A percentile compares a stretch with the other conserved stretches of the same genome.
Conservation (phyloP, 2,888 invertebrate genomes). For the Pherbina coryleti region DNA sequence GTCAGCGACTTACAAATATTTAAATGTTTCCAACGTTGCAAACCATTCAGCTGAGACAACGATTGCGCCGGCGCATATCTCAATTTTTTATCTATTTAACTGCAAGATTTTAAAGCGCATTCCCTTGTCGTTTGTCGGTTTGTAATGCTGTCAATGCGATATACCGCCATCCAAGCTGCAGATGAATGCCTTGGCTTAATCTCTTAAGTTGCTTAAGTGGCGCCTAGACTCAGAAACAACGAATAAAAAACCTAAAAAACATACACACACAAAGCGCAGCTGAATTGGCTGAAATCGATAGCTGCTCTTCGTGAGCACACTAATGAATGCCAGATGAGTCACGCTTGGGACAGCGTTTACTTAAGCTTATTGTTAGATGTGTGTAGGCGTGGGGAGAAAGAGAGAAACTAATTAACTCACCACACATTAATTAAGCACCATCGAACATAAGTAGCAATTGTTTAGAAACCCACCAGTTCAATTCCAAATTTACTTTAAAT, state of each 20-base stretch:
- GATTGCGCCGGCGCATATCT: slow-evolving; percentile 15
- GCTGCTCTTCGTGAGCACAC: background rate
- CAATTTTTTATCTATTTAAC: slow-evolving; percentile 63
- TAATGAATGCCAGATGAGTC: background rate
- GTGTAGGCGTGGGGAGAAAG: too few relatives aligned
- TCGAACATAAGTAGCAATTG: too few relatives aligned
- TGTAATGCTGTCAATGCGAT: slow-evolving; percentile 48
- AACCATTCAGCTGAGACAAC: slow-evolving; percentile 1
- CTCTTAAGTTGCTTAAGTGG: slow-evolving; percentile 63
- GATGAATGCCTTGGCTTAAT: slow-evolving; percentile 44
- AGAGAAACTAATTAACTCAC: too few relatives aligned
- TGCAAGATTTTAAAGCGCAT: slow-evolving; percentile 66
- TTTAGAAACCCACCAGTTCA: background rate
- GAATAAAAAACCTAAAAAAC: background rate
- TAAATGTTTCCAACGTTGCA: background rate
- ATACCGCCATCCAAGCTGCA: slow-evolving; percentile 16
- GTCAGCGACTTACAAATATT: too few relatives aligned
- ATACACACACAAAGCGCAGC: background rate
- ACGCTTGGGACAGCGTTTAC: background rate
- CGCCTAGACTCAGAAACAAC: slow-evolving; percentile 53
- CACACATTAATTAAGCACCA: too few relatives aligned
- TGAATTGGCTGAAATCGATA: background rate
- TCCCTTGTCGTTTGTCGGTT: slow-evolving; percentile 67
- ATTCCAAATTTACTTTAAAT: background rate
- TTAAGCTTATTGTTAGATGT: too few relatives aligned